Evolutionary conservation across 1,140 invertebrate genomes (phyloP).

Genomic region (Ceratitis capitata): DNA sequence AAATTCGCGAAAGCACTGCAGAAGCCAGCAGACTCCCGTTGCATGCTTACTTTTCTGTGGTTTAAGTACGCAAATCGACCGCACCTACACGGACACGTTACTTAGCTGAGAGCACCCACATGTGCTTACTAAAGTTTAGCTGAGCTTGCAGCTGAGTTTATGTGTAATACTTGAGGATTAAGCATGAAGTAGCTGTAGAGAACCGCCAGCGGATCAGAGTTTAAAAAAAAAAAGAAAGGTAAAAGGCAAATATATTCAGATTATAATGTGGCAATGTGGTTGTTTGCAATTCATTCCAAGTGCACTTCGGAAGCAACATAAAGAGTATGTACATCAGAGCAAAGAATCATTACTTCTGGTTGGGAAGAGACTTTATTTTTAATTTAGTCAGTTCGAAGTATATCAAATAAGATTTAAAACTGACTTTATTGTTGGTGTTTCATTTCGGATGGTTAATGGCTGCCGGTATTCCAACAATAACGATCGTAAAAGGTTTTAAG

Average conservation of each 20-base stretch:
- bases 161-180: not conserved
- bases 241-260: not conserved
- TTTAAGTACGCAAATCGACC: not conserved
- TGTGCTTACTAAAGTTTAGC: not conserved
- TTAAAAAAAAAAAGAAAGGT: not conserved
- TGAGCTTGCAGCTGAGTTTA: not conserved
- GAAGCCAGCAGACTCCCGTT: not conserved
- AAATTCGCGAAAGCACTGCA: not conserved
- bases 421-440: too few species aligned
- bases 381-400: too few species aligned
- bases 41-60: not conserved
- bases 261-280: too few species aligned
- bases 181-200: not conserved
- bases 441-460: too few species aligned
- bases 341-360: too few species aligned
- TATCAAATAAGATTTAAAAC: too few species aligned
- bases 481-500: too few species aligned
- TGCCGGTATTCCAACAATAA: too few species aligned
- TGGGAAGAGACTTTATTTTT: too few species aligned
- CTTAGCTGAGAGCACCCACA: not conserved
- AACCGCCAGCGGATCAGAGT: not conserved
- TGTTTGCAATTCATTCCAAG: too few species aligned
- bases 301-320: too few species aligned
- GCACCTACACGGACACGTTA: not conserved
- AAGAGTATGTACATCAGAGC: not conserved